These are phyloP conservation scores for Sebastes jordani DNA, from an alignment of 2,797 vertebrate species.

Conservation along the genomic window DNA sequence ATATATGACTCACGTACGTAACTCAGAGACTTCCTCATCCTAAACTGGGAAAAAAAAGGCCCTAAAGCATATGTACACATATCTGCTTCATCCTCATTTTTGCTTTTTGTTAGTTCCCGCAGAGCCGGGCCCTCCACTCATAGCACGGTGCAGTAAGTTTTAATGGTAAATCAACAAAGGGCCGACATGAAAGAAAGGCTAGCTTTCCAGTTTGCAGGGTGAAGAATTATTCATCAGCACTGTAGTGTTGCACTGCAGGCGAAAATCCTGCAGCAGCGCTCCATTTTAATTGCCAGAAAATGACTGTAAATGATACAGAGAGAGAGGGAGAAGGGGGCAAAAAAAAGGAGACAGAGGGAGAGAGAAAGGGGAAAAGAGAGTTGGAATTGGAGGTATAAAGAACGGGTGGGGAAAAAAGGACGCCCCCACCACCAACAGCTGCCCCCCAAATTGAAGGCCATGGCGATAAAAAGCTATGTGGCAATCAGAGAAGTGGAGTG, in stretches of 20 bases:
- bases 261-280: conserved; percentile 80
- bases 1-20: conserved; percentile 53
- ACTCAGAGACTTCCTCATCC: conserved; percentile 42
- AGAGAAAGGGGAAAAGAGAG: conserved; percentile 55
- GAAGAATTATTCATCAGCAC: conserved; percentile 83
- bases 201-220: conserved; percentile 79
- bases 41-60: conserved; percentile 52
- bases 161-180: conserved; percentile 86
- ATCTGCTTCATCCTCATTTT: conserved; percentile 76
- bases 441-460: conserved; percentile 76
- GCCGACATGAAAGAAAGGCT: conserved; percentile 83
- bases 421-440: conserved; percentile 66
- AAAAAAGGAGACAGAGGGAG: conserved; percentile 45
- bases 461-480: conserved; percentile 77
- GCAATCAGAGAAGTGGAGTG: conserved; percentile 79
- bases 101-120: conserved; percentile 68
- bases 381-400: conserved; percentile 67
- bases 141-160: conserved; percentile 77
- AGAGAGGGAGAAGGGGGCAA: conserved; percentile 55
- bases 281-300: conserved; percentile 86
- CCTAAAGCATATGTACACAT: conserved; percentile 69
- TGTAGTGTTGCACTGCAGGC: conserved; percentile 82
- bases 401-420: conserved; percentile 34
- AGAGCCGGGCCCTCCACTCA: conserved; percentile 62
- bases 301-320: conserved; percentile 81